Evolutionary conservation across 2,888 invertebrate genomes (phyloP).

Genomic region (Pterobdella sp.): DNA sequence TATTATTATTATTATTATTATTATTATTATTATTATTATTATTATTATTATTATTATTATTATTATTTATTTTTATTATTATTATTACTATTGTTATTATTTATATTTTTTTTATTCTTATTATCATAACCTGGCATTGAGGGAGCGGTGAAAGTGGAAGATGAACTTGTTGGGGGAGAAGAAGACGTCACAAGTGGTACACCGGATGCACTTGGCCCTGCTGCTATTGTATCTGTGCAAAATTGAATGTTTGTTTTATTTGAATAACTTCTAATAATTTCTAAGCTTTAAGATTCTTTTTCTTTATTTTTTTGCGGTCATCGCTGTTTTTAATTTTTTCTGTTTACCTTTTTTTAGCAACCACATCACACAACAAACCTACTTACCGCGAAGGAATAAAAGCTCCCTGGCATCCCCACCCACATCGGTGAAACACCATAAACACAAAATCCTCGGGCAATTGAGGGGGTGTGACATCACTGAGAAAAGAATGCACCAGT

Average conservation of each 20-base stretch:
- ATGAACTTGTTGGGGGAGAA: slow-evolving; percentile 98
- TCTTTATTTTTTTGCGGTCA: neutral
- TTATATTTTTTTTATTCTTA: neutral
- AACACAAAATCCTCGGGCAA: slow-evolving; percentile 93
- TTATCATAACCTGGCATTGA: slow-evolving; percentile 33
- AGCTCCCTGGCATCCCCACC: slow-evolving; percentile 78
- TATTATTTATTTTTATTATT: no score
- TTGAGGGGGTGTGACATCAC: slow-evolving; percentile 56
- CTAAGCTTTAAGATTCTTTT: neutral
- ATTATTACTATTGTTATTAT: neutral
- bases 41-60: no score
- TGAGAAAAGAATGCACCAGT: slow-evolving; percentile 88
- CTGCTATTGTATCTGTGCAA: slow-evolving; percentile 55
- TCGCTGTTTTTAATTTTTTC: neutral
- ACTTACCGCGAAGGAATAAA: slow-evolving; percentile 51
- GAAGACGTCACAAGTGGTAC: slow-evolving; percentile 81
- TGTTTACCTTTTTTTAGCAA: neutral
- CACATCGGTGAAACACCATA: slow-evolving; percentile 82
- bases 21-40: no score
- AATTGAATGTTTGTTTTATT: neutral
- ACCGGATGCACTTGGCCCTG: slow-evolving; percentile 92
- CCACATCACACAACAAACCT: neutral
- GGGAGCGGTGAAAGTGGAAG: slow-evolving; percentile 77
- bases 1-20: no score
- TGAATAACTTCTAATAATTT: neutral